These are phyloP conservation scores for Rhysida immarginata DNA, from an alignment of 1,140 invertebrate genomes.

Conservation along the genomic window DNA sequence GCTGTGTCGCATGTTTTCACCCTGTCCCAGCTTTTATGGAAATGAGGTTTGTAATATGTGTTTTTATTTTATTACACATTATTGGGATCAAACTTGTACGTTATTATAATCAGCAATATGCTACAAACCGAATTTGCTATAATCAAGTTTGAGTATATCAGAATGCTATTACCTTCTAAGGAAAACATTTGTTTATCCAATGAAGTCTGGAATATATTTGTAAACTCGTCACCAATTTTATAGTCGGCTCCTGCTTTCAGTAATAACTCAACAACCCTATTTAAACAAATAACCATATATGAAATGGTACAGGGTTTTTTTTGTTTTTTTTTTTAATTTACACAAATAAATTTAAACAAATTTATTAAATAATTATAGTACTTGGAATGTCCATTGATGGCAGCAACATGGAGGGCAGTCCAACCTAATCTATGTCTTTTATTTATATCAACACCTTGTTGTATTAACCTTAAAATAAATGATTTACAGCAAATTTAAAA, in stretches of 20 bases:
- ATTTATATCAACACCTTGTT: slow-evolving; percentile 12
- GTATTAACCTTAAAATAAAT: slow-evolving; percentile 1
- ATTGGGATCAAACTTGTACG: too few species aligned
- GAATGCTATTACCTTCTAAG: slow-evolving; percentile 40
- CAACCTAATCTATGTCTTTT: slow-evolving; percentile 55
- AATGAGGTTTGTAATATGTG: too few species aligned
- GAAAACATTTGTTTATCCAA: slow-evolving; percentile 38
- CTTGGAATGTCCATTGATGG: slow-evolving; percentile 47
- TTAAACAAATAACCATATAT: slow-evolving; percentile 11
- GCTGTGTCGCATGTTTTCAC: too few species aligned
- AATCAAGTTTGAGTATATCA: too few species aligned
- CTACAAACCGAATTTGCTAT: too few species aligned
- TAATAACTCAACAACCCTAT: slow-evolving; percentile 44
- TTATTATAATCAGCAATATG: too few species aligned
- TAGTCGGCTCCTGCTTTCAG: slow-evolving; percentile 59
- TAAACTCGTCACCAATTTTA: slow-evolving; percentile 62
- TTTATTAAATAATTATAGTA: neutral
- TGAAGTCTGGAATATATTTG: slow-evolving; percentile 48
- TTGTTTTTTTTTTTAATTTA: neutral
- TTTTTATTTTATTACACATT: too few species aligned
- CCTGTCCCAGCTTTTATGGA: too few species aligned
- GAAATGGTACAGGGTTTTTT: too few species aligned
- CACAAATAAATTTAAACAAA: neutral
- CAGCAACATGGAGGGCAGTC: slow-evolving; percentile 70
- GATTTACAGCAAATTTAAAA: too few species aligned